Percentiles rank a stretch among this genome's conserved stretches.
Conservation (phyloP, 2,797 vertebrate genomes). For the Sebastes nivosus region DNA sequence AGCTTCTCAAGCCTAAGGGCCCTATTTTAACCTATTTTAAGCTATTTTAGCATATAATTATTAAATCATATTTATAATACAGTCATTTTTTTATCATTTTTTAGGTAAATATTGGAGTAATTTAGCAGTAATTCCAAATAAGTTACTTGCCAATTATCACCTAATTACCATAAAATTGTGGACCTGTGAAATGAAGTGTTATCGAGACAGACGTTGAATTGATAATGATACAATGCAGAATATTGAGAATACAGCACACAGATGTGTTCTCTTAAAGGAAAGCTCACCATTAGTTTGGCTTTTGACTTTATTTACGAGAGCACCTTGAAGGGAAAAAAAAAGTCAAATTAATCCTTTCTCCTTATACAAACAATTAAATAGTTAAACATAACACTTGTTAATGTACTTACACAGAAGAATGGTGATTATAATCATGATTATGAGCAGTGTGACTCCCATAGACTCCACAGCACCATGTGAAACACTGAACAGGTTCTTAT, state of each 20-base stretch:
- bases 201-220: neutral
- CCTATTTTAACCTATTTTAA: too few relatives aligned
- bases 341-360: rapidly evolving
- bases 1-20: too few relatives aligned
- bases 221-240: neutral
- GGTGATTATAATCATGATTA: constrained; percentile 13
- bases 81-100: too few relatives aligned
- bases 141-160: too few relatives aligned
- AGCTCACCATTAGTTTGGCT: constrained; percentile 26
- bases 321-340: constrained; percentile 12
- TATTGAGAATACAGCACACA: neutral
- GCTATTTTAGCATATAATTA: too few relatives aligned
- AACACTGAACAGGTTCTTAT: neutral
- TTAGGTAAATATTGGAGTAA: too few relatives aligned
- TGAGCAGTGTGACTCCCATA: neutral
- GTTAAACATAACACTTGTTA: neutral
- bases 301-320: neutral
- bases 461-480: neutral
- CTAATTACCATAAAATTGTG: too few relatives aligned
- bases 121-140: neutral
- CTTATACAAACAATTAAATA: neutral
- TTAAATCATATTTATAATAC: too few relatives aligned
- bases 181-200: too few relatives aligned
- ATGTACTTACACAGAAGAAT: constrained; percentile 55
- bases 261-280: neutral